Evolutionary conservation across 2,888 invertebrate species (phyloP).

Genomic region (Antheraea assamensis): DNA sequence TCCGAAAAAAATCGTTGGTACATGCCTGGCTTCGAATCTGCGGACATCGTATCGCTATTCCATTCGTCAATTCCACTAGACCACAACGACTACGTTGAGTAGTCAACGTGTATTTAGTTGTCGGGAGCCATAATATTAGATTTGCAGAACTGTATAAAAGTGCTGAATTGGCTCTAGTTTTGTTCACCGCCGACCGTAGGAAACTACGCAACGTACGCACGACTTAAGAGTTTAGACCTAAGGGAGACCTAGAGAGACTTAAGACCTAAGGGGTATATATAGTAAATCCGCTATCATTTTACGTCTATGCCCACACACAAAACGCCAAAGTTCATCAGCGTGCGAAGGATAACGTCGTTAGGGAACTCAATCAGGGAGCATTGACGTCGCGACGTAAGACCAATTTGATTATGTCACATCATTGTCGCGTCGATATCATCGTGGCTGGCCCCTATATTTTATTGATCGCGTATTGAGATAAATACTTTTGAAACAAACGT

Average conservation of each 20-base stretch:
- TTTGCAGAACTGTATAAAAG: too few species aligned
- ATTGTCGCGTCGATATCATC: constrained; percentile 45
- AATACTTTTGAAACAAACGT: not conserved
- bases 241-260: too few species aligned
- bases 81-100: too few species aligned
- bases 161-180: too few species aligned
- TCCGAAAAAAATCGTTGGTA: too few species aligned
- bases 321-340: constrained; percentile 73
- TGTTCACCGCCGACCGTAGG: too few species aligned
- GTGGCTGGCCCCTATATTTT: not conserved
- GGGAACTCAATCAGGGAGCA: constrained; percentile 73
- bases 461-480: not conserved
- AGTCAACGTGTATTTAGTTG: too few species aligned
- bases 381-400: constrained; percentile 72
- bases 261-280: not conserved
- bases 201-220: too few species aligned
- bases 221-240: not conserved
- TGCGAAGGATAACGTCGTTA: constrained; percentile 67
- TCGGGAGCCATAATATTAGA: too few species aligned
- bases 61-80: too few species aligned
- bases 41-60: too few species aligned
- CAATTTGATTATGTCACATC: constrained; percentile 70
- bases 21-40: too few species aligned
- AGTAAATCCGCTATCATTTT: not conserved
- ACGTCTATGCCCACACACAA: constrained; percentile 26